A percentile compares a stretch with the other conserved stretches of the same genome.
Evolutionary conservation across 2,797 vertebrate genomes (phyloP).

Genomic region (Chelon labrosus): DNA sequence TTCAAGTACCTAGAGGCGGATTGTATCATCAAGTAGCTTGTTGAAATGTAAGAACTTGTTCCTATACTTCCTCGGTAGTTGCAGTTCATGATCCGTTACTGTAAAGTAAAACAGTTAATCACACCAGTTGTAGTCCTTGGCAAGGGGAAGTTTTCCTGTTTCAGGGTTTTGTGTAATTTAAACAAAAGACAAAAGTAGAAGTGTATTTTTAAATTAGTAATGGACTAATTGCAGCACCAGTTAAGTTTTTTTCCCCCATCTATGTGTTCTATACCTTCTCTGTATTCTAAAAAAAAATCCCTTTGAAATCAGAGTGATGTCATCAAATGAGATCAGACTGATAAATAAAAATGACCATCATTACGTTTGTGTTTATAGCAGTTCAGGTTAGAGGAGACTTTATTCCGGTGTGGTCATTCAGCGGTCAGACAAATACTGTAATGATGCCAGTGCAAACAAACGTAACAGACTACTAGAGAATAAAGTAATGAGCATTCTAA

Average conservation of each 20-base stretch:
- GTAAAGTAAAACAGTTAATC: not conserved
- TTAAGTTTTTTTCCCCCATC: not conserved
- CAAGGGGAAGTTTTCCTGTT: not conserved
- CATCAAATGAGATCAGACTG: conserved; percentile 60
- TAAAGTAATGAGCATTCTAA: conserved; percentile 13
- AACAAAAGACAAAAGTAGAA: conserved; percentile 1
- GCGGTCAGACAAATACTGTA: conserved; percentile 62
- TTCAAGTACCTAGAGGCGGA: no score
- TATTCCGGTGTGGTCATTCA: conserved; percentile 59
- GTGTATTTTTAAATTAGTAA: conserved; percentile 38
- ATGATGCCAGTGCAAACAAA: conserved; percentile 61
- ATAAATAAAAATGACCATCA: conserved; percentile 67
- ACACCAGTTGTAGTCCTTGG: not conserved
- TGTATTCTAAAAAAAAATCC: not conserved
- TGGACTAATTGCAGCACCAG: conserved; percentile 1
- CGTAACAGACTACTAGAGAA: conserved; percentile 14
- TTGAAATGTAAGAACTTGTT: no score
- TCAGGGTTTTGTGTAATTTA: not conserved
- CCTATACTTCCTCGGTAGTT: no score
- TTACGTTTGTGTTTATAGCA: conserved; percentile 52
- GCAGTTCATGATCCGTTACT: no score
- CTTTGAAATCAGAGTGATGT: conserved; percentile 55
- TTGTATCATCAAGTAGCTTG: no score
- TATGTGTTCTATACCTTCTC: not conserved
- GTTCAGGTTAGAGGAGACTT: conserved; percentile 35